A percentile compares a stretch with the other conserved stretches of the same genome.
Evolutionary conservation across 2,797 vertebrate genomes (phyloP).

Genomic region (Microchirus variegatus): DNA sequence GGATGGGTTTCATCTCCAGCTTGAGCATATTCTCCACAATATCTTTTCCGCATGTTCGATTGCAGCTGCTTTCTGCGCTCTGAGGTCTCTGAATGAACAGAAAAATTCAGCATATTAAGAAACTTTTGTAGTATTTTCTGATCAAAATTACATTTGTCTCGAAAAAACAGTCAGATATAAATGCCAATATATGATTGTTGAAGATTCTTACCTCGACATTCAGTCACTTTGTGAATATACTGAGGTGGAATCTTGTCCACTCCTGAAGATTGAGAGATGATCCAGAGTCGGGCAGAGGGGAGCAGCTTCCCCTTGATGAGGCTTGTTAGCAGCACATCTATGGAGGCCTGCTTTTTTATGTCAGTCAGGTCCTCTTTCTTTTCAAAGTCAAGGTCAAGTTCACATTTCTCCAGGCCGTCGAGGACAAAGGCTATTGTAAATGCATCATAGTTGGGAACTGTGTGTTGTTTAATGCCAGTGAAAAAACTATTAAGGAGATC

Average conservation of each 20-base stretch:
- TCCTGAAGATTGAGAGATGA: slow-evolving; percentile 40
- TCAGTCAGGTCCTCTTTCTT: slow-evolving; percentile 10
- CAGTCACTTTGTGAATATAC: slow-evolving; percentile 25
- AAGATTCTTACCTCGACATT: slow-evolving; percentile 38
- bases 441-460: not conserved
- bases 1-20: not conserved
- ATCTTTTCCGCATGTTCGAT: fast-evolving
- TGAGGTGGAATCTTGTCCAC: slow-evolving; percentile 9
- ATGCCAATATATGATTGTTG: no score
- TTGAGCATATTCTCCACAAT: fast-evolving
- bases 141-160: no score
- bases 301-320: slow-evolving; percentile 41
- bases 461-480: fast-evolving
- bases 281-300: slow-evolving; percentile 41
- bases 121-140: not conserved
- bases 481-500: slow-evolving; percentile 33
- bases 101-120: not conserved
- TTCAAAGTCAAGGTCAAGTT: slow-evolving; percentile 56
- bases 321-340: slow-evolving; percentile 51
- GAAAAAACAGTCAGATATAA: not conserved
- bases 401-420: slow-evolving; percentile 64
- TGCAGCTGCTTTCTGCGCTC: not conserved
- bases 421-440: slow-evolving; percentile 56
- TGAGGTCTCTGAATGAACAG: slow-evolving; percentile 11
- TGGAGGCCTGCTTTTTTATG: not conserved